A percentile compares a stretch with the other conserved stretches of the same genome.
These are phyloP conservation scores for Melanocharis versteri DNA, from an alignment of 2,113 vertebrate genomes.

Conservation along the genomic window DNA sequence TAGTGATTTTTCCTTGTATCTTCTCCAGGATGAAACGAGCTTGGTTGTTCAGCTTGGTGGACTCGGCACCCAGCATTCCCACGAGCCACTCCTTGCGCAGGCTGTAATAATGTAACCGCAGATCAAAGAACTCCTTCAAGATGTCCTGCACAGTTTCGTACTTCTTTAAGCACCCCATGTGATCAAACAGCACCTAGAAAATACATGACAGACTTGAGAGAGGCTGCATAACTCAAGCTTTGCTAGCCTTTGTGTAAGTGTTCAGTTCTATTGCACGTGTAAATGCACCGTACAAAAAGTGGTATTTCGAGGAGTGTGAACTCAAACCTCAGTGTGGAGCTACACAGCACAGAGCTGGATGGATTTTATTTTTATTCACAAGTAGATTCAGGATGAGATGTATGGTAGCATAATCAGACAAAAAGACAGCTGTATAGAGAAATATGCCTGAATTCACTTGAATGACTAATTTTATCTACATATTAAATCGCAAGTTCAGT, in stretches of 20 bases:
- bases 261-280: neutral
- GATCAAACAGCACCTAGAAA: slow-evolving; percentile 95
- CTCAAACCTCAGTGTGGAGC: neutral
- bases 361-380: neutral
- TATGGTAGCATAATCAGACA: neutral
- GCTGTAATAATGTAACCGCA: slow-evolving; percentile 91
- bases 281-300: accelerated
- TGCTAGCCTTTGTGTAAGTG: neutral
- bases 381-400: neutral
- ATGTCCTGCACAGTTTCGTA: slow-evolving; percentile 98
- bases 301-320: neutral
- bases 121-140: slow-evolving; percentile 94
- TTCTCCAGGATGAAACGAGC: slow-evolving; percentile 97
- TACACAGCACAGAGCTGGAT: neutral
- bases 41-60: slow-evolving; percentile 94
- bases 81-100: slow-evolving; percentile 94
- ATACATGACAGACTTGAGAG: neutral
- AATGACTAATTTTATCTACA: neutral
- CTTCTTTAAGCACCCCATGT: slow-evolving; percentile 98
- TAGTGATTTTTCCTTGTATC: slow-evolving; percentile 93
- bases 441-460: neutral
- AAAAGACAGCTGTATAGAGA: neutral
- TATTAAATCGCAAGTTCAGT: neutral
- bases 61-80: slow-evolving; percentile 92
- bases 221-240: neutral